Evolutionary conservation across 2,888 invertebrate species (phyloP), one percentile per base, ranked within the genome.

Genomic region (Chrysodeixis includens): DNA sequence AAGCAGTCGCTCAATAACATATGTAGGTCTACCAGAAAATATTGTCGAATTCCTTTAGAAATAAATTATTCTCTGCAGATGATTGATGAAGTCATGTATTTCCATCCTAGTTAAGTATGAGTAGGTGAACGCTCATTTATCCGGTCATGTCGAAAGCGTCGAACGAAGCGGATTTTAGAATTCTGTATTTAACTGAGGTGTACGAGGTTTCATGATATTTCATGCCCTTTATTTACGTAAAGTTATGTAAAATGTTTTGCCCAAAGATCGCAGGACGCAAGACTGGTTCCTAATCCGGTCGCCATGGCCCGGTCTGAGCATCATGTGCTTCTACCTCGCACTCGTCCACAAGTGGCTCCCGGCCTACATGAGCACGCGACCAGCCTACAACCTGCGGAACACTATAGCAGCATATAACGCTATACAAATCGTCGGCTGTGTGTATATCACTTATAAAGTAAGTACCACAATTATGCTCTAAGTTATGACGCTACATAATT

Each of bases 271-370:
- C 1, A 92, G 97, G 58, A 96, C 97, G 14, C 96, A 96, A 75
- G 95, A 96, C 72, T 97, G 97, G 96, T 96, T 97, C 52, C 91
- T 98, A 61, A 97, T 98, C 90, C 89, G 95, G 3, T 95, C 96
- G 8, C 97, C 98, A n/a, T 96, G 96, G 93, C 96, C 96, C 0
- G 96, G 96, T 0, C 60, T 97, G 49, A 79, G 88, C 1, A 89
- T 97, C 26, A 90, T 96, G 30, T 83, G 90, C 0, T 71, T 95
- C 0, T 98, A 98, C 87, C 91, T 98, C 57, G 90, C 96, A 67
- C 93, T 97, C 65, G 97, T 98, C 14, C 94, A 96, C 66, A 94
- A 95, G 67, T 92, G 96, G 84, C 97, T 98, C 0, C 98, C 98
- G 0, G 92, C 93, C 49, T 94, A 96, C 82, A 98, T 98, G 97